These are phyloP conservation scores for Drosophila fulvimacula DNA, from an alignment of 2,888 invertebrate species.

Conservation along the genomic window DNA sequence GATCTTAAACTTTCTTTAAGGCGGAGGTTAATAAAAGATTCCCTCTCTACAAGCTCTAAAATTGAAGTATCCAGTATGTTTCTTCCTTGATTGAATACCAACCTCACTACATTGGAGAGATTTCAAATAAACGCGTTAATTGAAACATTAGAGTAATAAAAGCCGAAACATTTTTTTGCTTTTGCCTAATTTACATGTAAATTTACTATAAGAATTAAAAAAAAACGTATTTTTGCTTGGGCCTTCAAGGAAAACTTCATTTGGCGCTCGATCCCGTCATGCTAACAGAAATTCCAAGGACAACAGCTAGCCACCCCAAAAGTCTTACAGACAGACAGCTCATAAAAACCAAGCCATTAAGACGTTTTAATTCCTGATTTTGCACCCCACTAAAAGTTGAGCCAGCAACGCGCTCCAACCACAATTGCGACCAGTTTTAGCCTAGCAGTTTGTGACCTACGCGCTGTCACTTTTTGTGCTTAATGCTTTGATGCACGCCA, in stretches of 20 bases:
- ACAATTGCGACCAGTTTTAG: slow-evolving; percentile 18
- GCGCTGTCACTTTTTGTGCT: slow-evolving; percentile 69
- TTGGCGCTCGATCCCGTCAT: slow-evolving; percentile 18
- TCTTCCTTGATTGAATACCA: not conserved
- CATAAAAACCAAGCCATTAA: slow-evolving; percentile 76
- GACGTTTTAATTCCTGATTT: slow-evolving; percentile 82
- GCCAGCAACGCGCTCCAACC: slow-evolving; percentile 25
- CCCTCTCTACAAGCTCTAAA: not conserved
- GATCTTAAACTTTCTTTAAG: too few species aligned
- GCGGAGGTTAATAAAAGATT: too few species aligned
- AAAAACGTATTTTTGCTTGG: slow-evolving; percentile 13
- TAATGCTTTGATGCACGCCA: slow-evolving; percentile 56
- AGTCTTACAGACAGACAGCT: slow-evolving; percentile 37
- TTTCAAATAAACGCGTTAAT: slow-evolving; percentile 75
- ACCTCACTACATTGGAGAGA: slow-evolving; percentile 34
- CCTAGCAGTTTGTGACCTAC: slow-evolving; percentile 31
- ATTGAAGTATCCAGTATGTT: not conserved
- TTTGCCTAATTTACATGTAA: slow-evolving; percentile 84
- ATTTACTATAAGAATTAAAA: slow-evolving; percentile 76
- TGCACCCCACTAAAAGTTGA: slow-evolving; percentile 69
- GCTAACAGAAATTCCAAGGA: slow-evolving; percentile 23
- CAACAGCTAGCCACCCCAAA: slow-evolving; percentile 34
- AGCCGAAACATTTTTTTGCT: not conserved
- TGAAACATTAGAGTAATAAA: slow-evolving; percentile 65
- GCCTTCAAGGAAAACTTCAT: slow-evolving; percentile 13